Evolutionary conservation across 2,888 invertebrate species (phyloP).

Genomic region (Cosmopolites sordidus): DNA sequence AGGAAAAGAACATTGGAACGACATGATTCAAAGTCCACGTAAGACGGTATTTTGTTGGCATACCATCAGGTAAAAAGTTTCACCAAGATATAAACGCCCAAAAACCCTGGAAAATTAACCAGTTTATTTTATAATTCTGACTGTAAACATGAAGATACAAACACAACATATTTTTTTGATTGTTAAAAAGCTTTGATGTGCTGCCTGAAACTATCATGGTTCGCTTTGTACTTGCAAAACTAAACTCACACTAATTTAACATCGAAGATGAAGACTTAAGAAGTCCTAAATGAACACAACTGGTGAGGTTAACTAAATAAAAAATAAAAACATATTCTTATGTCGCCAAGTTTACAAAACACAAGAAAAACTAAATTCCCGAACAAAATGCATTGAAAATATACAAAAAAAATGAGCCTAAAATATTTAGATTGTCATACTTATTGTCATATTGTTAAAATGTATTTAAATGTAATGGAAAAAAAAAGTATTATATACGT

Average conservation of each 20-base stretch:
- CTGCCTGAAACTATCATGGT: no score
- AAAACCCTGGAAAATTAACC: no score
- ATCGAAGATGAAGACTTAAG: no score
- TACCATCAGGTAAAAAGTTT: slow-evolving; percentile 35
- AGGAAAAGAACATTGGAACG: slow-evolving; percentile 82
- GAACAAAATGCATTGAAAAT: not conserved
- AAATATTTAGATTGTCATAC: not conserved
- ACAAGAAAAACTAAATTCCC: not conserved
- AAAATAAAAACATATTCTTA: not conserved
- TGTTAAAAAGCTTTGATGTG: no score
- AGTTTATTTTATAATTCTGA: no score
- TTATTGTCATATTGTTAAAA: slow-evolving; percentile 1
- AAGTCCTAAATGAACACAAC: no score
- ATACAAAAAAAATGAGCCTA: not conserved
- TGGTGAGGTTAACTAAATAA: no score
- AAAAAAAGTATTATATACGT: slow-evolving; percentile 6
- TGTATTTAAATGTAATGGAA: not conserved
- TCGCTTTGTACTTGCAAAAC: no score
- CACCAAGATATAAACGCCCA: no score
- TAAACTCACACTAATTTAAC: no score
- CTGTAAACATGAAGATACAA: no score
- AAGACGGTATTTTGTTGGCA: slow-evolving; percentile 92
- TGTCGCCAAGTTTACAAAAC: not conserved
- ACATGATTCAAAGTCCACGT: slow-evolving; percentile 81
- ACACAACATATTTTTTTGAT: no score